Evolutionary conservation across 2,113 vertebrate genomes (phyloP), one percentile per base, ranked within the genome.

Genomic region (Muscicapa adusta): DNA sequence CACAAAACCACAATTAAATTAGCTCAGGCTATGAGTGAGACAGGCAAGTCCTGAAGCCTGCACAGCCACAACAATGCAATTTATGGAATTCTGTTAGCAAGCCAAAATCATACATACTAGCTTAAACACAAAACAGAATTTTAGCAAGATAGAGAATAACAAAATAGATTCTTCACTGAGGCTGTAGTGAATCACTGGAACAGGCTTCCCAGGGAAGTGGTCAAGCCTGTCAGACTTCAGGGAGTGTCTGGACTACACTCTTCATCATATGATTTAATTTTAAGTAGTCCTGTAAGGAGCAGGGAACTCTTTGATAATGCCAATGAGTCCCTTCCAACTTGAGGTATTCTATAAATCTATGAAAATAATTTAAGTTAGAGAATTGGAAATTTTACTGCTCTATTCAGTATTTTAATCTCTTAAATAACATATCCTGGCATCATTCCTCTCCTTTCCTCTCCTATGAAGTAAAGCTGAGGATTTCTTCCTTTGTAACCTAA

Each of bases 131-230:
- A 20, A 73, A 43, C 2, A 68, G 18, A 65, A 54, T 74, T 67
- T 88, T 50, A 68, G 25, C 8, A 58, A 62, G 10, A 36, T 2
- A 57, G 28, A 80, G 25, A 84, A 76, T 43, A 48, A 58, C 6
- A 36, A 80, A 47, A 17, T 2, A 48, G 7, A 9, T 50, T 68
- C 28, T 88, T 58, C 74, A 25, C 31, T 48, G 58, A 43, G 28
- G 33, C 1, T 4, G 11, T 62, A 18, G 10, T 36, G 0, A 0
- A 3, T 66, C 57, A n/a, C 36, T 42, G 25, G 12, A 67, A 34
- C 7, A 60, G 26, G 14, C 9, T 78, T 14, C 18, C 20, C 33
- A 68, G 18, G 22, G 50, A 68, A 43, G 18, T 12, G 10, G 15
- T 40, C 38, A 70, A 74, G 10, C 6, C 11, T 54, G 12, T 60